These are phyloP conservation scores for Drosophila gaucha DNA, from an alignment of 2,888 invertebrate genomes.

Conservation along the genomic window DNA sequence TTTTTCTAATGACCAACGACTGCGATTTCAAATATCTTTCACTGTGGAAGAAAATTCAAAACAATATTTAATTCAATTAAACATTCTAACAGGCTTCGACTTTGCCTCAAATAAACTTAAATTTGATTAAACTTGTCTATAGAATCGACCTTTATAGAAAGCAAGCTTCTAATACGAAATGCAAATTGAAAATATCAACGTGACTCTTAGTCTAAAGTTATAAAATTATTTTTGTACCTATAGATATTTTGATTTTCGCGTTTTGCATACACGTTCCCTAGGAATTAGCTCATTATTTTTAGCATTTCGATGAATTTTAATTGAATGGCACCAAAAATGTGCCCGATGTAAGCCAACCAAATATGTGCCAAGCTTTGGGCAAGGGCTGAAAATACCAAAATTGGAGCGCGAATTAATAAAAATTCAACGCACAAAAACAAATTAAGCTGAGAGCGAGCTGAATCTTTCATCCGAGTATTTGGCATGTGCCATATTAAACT, in stretches of 20 bases:
- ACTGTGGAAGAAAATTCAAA: no score
- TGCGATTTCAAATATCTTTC: no score
- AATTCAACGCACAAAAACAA: slow-evolving; percentile 30
- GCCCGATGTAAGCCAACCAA: background rate
- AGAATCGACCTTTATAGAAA: no score
- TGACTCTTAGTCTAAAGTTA: background rate
- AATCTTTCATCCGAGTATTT: background rate
- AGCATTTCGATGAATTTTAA: slow-evolving; percentile 36
- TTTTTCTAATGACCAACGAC: no score
- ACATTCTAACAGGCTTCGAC: no score
- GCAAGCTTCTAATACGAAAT: background rate
- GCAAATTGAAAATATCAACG: background rate
- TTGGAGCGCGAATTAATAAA: slow-evolving; percentile 23
- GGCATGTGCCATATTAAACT: background rate
- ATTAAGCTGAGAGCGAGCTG: slow-evolving; percentile 2
- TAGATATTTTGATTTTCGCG: background rate
- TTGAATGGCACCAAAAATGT: slow-evolving; percentile 21
- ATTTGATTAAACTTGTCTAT: no score
- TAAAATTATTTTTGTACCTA: background rate
- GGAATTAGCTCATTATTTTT: slow-evolving; percentile 26
- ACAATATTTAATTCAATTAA: no score
- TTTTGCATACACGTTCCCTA: background rate
- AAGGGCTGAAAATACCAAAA: background rate
- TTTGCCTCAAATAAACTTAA: no score
- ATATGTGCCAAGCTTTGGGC: background rate